Percentiles rank a stretch among this genome's conserved stretches.
phyloP scores from a whole-genome alignment of 1,140 invertebrate genomes.

The Teleogryllus occipitalis region DNA sequence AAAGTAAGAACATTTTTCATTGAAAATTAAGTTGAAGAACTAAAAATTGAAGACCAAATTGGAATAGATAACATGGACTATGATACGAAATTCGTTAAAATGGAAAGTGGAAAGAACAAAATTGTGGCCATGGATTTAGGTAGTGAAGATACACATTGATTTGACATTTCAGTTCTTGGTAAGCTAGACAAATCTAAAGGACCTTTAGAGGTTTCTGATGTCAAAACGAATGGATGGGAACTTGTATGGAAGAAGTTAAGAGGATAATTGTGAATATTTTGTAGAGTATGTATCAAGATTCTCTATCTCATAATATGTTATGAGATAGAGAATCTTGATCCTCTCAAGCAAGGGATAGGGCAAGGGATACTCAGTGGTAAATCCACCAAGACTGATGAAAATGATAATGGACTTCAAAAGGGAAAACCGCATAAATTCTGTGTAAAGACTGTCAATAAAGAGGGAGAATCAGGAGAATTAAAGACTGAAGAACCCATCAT shows the following conservation, averaged over 20 bases:
- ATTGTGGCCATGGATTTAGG: slow-evolving; percentile 88
- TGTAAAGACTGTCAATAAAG: slow-evolving; percentile 96
- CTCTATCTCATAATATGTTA: no score
- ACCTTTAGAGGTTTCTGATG: slow-evolving; percentile 78
- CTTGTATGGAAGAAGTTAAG: slow-evolving; percentile 88
- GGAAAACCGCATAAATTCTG: slow-evolving; percentile 98
- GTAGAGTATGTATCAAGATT: no score
- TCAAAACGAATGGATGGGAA: slow-evolving; percentile 90
- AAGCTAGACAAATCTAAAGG: slow-evolving; percentile 72
- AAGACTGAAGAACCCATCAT: no score
- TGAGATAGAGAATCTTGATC: slow-evolving; percentile 94
- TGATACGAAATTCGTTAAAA: slow-evolving; percentile 81
- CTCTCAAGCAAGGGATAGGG: slow-evolving; percentile 80
- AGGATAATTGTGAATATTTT: slow-evolving; percentile 83
- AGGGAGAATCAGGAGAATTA: slow-evolving; percentile 93
- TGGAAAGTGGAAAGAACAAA: slow-evolving; percentile 83
- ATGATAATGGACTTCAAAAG: slow-evolving; percentile 77
- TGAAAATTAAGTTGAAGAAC: no score
- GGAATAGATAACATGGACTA: slow-evolving; percentile 80
- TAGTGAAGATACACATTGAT: slow-evolving; percentile 86
- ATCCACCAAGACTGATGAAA: slow-evolving; percentile 68
- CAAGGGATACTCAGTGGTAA: slow-evolving; percentile 85
- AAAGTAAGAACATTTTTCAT: no score
- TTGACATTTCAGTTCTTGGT: slow-evolving; percentile 80
- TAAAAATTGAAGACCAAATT: slow-evolving; percentile 55